phyloP scores from a whole-genome alignment of 2,888 invertebrate genomes.

The Abscondita cerata region DNA sequence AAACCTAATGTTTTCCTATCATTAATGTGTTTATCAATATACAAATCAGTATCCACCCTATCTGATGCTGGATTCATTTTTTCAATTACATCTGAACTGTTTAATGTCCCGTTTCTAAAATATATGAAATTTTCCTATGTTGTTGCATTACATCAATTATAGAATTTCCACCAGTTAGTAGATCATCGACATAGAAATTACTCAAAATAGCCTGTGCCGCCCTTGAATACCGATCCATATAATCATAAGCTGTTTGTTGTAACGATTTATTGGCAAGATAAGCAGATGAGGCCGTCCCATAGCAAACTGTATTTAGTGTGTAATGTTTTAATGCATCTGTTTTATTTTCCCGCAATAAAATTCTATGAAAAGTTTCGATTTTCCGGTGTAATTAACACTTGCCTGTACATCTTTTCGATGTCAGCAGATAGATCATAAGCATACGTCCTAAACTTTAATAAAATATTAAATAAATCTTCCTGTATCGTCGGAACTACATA shows the following conservation, averaged over 20 bases:
- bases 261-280: slow-evolving; percentile 12
- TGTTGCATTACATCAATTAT: neutral
- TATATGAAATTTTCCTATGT: neutral
- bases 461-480: slow-evolving; percentile 44
- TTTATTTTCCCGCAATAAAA: slow-evolving; percentile 10
- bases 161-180: neutral
- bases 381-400: neutral
- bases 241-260: slow-evolving; percentile 12
- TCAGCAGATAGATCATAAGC: neutral
- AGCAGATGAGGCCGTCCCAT: slow-evolving; percentile 15
- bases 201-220: neutral
- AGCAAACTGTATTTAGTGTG: slow-evolving; percentile 7
- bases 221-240: neutral
- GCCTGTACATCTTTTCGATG: neutral
- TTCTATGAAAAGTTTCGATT: slow-evolving; percentile 7
- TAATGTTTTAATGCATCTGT: neutral
- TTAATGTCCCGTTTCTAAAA: neutral
- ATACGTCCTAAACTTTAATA: slow-evolving; percentile 36
- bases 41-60: neutral
- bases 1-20: slow-evolving; percentile 3
- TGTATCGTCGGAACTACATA: slow-evolving; percentile 38
- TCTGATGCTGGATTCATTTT: neutral
- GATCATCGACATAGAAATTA: slow-evolving; percentile 21
- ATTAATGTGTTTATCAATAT: neutral
- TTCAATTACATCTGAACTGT: neutral